Conservation (phyloP, 2,113 vertebrate genomes). For the Ptychochromis oligacanthus region DNA sequence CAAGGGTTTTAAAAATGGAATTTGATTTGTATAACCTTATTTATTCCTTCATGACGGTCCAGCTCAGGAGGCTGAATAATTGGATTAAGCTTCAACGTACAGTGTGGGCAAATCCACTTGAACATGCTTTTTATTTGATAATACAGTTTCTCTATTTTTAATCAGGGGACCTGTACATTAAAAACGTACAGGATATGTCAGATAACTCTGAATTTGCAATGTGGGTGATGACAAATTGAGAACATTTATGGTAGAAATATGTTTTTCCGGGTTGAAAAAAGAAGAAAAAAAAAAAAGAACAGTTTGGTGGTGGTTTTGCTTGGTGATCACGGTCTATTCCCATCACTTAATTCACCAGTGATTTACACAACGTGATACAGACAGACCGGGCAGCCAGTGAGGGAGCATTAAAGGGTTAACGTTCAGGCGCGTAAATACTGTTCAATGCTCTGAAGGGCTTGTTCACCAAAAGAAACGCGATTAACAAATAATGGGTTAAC, state of each 20-base stretch:
- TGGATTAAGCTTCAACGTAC: background rate
- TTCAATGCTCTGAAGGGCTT: conserved; percentile 54
- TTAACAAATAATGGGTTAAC: background rate
- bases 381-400: background rate
- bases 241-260: background rate
- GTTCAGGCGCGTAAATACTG: conserved; percentile 82
- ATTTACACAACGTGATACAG: background rate
- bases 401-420: conserved; percentile 75
- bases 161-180: background rate
- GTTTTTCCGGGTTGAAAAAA: background rate
- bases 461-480: conserved; percentile 54
- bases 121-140: background rate
- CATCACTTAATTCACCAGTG: background rate
- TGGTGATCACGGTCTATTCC: background rate
- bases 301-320: background rate
- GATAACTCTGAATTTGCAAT: background rate
- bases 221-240: background rate
- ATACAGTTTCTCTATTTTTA: background rate
- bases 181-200: background rate
- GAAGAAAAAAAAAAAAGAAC: too few relatives aligned
- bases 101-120: background rate
- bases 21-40: background rate
- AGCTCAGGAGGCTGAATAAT: background rate
- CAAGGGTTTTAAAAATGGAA: too few relatives aligned
- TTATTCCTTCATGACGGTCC: background rate